phyloP scores from a whole-genome alignment of 2,113 vertebrate species.

The Microtus richardsoni region DNA sequence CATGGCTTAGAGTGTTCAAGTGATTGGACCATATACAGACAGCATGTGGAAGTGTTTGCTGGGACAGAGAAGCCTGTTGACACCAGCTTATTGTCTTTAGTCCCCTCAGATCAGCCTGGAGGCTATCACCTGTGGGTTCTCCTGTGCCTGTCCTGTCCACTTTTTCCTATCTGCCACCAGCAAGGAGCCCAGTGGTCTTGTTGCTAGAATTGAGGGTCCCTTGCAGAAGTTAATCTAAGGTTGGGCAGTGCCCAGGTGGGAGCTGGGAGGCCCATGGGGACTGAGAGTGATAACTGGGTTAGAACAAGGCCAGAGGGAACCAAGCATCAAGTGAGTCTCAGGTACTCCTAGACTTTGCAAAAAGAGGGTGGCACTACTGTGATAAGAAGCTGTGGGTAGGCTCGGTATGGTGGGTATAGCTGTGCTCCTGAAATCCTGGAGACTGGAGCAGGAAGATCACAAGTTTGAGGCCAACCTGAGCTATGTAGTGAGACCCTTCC shows the following conservation, averaged over 20 bases:
- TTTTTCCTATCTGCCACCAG: neutral
- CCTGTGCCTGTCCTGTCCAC: neutral
- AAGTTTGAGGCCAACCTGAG: neutral
- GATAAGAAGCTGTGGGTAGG: neutral
- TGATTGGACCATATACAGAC: neutral
- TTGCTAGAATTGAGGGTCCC: neutral
- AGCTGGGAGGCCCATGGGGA: neutral
- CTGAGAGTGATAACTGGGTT: neutral
- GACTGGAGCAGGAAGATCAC: neutral
- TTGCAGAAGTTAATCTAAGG: neutral
- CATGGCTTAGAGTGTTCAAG: neutral
- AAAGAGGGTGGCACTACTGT: neutral
- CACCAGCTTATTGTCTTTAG: fast-evolving
- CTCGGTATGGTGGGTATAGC: neutral
- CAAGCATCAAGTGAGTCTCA: neutral
- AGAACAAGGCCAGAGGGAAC: neutral
- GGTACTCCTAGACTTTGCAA: neutral
- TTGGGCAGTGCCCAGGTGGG: neutral
- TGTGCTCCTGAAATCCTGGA: neutral
- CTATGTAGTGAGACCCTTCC: neutral
- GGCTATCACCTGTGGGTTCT: neutral
- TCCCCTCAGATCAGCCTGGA: neutral
- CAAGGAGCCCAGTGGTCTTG: neutral
- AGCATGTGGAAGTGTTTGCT: neutral
- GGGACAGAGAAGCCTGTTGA: neutral